These are phyloP conservation scores for Dione vanillae DNA, from an alignment of 2,888 invertebrate species.

Conservation along the genomic window DNA sequence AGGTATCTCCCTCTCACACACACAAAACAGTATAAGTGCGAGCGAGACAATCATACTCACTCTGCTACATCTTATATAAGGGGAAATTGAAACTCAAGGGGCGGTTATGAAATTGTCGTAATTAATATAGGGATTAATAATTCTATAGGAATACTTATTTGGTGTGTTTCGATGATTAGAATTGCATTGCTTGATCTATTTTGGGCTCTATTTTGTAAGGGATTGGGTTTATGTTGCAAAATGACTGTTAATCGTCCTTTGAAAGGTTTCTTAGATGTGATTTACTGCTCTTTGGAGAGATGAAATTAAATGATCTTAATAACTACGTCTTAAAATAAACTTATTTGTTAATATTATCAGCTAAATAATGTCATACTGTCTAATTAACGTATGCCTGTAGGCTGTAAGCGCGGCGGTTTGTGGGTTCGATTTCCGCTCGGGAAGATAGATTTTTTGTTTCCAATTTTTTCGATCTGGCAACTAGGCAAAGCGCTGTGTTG, in stretches of 20 bases:
- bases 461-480: too few species aligned
- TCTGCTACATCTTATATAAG: constrained; percentile 19
- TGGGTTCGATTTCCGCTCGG: too few species aligned
- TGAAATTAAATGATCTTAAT: not conserved
- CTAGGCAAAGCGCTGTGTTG: too few species aligned
- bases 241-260: constrained; percentile 1
- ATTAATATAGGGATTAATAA: constrained; percentile 45
- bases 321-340: not conserved
- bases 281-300: constrained; percentile 10
- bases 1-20: constrained; percentile 70
- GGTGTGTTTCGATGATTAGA: constrained; percentile 27
- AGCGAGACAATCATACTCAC: constrained; percentile 45
- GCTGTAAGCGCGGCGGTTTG: too few species aligned
- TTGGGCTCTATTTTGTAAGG: not conserved
- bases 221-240: constrained; percentile 5
- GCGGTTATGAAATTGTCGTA: constrained; percentile 42
- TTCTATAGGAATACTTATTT: constrained; percentile 43
- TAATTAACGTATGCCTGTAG: too few species aligned
- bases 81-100: constrained; percentile 33
- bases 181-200: constrained; percentile 11
- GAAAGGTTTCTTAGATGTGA: constrained; percentile 15
- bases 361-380: too few species aligned
- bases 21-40: constrained; percentile 15
- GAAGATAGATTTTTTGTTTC: too few species aligned
- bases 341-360: not conserved